Percentiles rank a stretch among this genome's conserved stretches.
These are phyloP conservation scores for Apamea epomidion DNA, from an alignment of 2,888 invertebrate species.

Conservation along the genomic window DNA sequence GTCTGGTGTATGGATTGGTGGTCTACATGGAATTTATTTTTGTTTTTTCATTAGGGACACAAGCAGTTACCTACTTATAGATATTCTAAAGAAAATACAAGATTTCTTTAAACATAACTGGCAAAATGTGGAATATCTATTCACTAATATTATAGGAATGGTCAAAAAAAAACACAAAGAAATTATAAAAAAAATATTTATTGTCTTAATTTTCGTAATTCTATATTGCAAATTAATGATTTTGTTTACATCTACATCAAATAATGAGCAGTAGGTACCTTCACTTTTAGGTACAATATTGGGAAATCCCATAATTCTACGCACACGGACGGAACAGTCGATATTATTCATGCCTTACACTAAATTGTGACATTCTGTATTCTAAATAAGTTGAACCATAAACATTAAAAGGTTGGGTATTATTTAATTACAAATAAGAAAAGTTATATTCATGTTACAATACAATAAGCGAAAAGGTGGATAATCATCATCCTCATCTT, in stretches of 20 bases:
- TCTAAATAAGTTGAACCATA: slow-evolving; percentile 9
- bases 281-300: slow-evolving; percentile 28
- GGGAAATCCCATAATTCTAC: slow-evolving; percentile 9
- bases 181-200: slow-evolving; percentile 59
- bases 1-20: not conserved
- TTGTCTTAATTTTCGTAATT: slow-evolving; percentile 59
- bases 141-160: not conserved
- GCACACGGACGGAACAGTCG: slow-evolving; percentile 42
- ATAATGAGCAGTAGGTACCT: slow-evolving; percentile 26
- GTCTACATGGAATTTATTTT: not conserved
- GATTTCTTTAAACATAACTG: too few relatives aligned
- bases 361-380: slow-evolving; percentile 50
- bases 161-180: slow-evolving; percentile 31
- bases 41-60: too few relatives aligned
- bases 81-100: not conserved
- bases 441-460: not conserved
- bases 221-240: slow-evolving; percentile 60
- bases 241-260: slow-evolving; percentile 39
- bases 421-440: not conserved
- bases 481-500: not conserved
- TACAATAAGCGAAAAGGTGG: not conserved
- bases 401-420: not conserved
- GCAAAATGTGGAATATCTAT: too few relatives aligned
- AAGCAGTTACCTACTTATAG: not conserved
- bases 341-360: slow-evolving; percentile 27